Evolutionary conservation across 2,888 invertebrate genomes (phyloP), one percentile per base, ranked within the genome.

Genomic region (Drosophila antonietae): DNA sequence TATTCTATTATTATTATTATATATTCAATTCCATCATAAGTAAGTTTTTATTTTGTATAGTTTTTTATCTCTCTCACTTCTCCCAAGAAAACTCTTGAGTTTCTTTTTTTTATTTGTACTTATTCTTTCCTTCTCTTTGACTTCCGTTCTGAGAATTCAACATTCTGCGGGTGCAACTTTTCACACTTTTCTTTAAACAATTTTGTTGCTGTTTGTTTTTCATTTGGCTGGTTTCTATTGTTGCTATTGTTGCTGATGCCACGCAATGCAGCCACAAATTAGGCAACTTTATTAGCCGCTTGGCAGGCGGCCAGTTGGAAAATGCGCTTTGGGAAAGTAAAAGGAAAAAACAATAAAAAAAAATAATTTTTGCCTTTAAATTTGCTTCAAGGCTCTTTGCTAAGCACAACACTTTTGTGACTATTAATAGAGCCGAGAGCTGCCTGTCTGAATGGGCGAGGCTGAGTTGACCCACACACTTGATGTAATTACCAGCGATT

Each of bases 221-320:
- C 43, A 39, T 47, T 49, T 46, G 28, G 28, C 41, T 61, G 31
- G 33, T 57, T 28, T 5, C 6, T 6, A 28, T 28, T 44, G 15
- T 6, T 39, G 47, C 6, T 6, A 28, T 28, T 44, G 15, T 6
- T 39, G 47, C 28, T 58, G 33, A 51, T 58, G 65, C 69, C 69
- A 67, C 73, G 58, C 73, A 47, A 63, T 56, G 58, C 62, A 62
- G 68, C 83, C 73, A 67, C 79, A 86, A 86, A 86, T 86, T 86
- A 79, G 73, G 68, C 62, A 81, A 81, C 64, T 83, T 86, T 81
- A 83, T 81, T 86, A 79, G 79, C 73, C 66, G 61, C 64, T 79
- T 79, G 83, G 85, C 75, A 71, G 83, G 73, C 78, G 78, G 53
- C 72, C 84, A 84, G 39, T 59, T 62, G 68, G 67, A 84, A 84